Conservation (phyloP, 1,140 invertebrate genomes). For the Camponotus pennsylvanicus region DNA sequence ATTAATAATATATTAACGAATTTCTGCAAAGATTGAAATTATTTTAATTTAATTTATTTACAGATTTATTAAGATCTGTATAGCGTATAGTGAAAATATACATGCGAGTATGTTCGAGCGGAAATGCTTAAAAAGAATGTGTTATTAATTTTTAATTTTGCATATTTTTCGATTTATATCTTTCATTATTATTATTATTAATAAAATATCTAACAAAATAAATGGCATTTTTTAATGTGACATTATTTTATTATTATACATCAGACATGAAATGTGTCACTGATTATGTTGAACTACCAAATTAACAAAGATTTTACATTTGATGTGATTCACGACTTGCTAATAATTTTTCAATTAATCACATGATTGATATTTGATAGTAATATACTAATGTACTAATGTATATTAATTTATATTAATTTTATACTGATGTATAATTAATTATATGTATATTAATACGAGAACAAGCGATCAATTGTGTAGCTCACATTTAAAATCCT, state of each 20-base stretch:
- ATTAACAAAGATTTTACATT: not conserved
- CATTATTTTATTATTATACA: not conserved
- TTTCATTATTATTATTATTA: no score
- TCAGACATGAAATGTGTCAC: not conserved
- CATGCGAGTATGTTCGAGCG: not conserved
- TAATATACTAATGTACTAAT: no score
- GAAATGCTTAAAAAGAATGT: not conserved
- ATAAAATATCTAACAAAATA: no score
- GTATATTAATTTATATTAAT: no score
- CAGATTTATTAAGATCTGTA: not conserved
- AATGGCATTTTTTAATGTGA: not conserved
- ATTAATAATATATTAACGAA: not conserved
- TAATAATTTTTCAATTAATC: not conserved
- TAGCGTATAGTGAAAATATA: not conserved
- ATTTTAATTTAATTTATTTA: slow-evolving; percentile 23
- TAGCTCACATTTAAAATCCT: no score
- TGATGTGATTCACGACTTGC: not conserved
- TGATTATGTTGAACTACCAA: not conserved
- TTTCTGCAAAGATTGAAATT: slow-evolving; percentile 13
- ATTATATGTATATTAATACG: not conserved
- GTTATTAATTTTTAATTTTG: no score
- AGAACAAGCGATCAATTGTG: no score
- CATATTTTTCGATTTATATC: no score
- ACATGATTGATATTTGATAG: not conserved
- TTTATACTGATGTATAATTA: not conserved